Conservation (phyloP, 2,888 invertebrate genomes). For the Odontocolon sp. region DNA sequence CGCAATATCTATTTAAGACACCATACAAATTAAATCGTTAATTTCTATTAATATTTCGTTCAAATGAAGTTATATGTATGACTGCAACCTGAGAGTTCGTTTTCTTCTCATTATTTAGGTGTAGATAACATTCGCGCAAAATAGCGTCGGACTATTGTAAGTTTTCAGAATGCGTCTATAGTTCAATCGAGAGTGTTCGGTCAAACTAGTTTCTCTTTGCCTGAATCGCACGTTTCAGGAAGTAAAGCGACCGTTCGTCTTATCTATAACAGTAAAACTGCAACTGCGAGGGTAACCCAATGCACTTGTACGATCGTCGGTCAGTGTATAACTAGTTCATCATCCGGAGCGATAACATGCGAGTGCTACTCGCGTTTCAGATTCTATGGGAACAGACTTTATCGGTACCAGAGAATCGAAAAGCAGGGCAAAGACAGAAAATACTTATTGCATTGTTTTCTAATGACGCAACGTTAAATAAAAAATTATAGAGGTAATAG, state of each 20-base stretch:
- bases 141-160: too few species aligned
- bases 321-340: constrained; percentile 10
- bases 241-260: constrained; percentile 43
- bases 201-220: constrained; percentile 31
- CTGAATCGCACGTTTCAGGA: constrained; percentile 17
- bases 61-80: too few species aligned
- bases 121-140: too few species aligned
- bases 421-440: neutral
- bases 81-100: too few species aligned
- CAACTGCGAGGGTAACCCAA: constrained; percentile 9
- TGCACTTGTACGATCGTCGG: constrained; percentile 20
- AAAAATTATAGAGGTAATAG: neutral
- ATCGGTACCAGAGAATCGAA: neutral
- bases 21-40: too few species aligned
- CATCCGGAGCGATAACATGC: constrained; percentile 22
- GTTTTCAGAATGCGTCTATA: neutral
- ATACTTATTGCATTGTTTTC: neutral
- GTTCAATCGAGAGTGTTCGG: constrained; percentile 15
- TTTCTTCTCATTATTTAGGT: too few species aligned
- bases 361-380: neutral
- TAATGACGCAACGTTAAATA: neutral
- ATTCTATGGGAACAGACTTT: neutral
- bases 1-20: too few species aligned
- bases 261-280: constrained; percentile 67
- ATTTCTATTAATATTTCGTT: too few species aligned